Evolutionary conservation across 1,140 invertebrate species (phyloP), one percentile per base, ranked within the genome.

Genomic region (Drosophila paulistorum): DNA sequence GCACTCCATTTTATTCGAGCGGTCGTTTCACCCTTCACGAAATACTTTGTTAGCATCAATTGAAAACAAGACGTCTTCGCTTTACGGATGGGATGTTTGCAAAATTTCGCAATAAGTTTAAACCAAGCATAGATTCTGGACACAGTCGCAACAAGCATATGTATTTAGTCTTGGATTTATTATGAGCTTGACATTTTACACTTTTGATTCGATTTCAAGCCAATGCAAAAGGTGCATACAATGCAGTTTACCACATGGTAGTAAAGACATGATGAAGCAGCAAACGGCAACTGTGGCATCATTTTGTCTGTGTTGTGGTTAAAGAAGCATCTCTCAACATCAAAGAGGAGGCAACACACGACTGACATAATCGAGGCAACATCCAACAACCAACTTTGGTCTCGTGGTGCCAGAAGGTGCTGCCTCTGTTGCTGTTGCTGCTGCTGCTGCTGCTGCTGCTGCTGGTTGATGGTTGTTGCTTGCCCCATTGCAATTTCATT

Each of bases 301-400:
- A 48, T 41, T 61, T 61, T 23, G 45, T 45, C 30, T 48, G 35
- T 10, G 45, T 61, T 65, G 64, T 68, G 45, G 70, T 55, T 63
- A 20, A 57, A 48, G 37, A 61, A 20, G 67, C 14, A 23, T 33
- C 51, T 33, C 70, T 51, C 72, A 82, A 86, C 82, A 86, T 86
- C 82, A 81, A 86, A 86, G 82, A 73, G 82, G 82, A 86, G 82
- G 82, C 78, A 79, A 86, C 78, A 81, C 83, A 76, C 79, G 79
- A 82, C 82, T 86, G 82, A 87, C 82, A 86, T 86, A 86, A 86
- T 86, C 82, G 82, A 86, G 83, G 79, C 82, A 86, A 87, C 83
- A 81, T 82, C 79, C 82, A 78, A 75, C 70, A 64, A 78, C 71
- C 57, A 59, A 59, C 57, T 59, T 75, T 37, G 58, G 51, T 54